phyloP scores from a whole-genome alignment of 2,797 vertebrate genomes.

The Phrynocephalus guinanensis region DNA sequence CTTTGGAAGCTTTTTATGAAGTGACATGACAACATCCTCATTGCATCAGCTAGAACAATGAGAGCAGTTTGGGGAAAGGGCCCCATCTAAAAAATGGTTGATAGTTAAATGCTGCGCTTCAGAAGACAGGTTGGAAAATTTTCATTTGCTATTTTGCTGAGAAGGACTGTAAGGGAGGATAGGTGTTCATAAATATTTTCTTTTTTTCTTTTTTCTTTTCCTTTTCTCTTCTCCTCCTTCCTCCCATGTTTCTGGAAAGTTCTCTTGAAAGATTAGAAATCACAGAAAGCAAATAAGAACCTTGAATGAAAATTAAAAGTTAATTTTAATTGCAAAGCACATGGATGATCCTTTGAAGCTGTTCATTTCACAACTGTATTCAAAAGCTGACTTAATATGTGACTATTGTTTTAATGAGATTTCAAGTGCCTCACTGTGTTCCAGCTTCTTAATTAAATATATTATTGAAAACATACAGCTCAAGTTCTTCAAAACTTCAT shows the following conservation, averaged over 20 bases:
- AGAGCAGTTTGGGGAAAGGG: constrained; percentile 42
- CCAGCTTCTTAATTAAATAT: constrained; percentile 85
- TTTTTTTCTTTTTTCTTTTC: constrained; percentile 44
- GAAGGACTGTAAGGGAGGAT: constrained; percentile 49
- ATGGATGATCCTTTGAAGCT: constrained; percentile 80
- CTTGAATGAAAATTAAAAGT: constrained; percentile 84
- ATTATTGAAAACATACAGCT: constrained; percentile 72
- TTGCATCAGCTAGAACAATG: constrained; percentile 37
- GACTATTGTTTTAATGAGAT: constrained; percentile 82
- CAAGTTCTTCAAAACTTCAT: constrained; percentile 84
- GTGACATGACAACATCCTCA: constrained; percentile 18
- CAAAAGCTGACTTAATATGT: constrained; percentile 78
- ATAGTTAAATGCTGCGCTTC: neutral
- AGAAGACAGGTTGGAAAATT: constrained; percentile 46
- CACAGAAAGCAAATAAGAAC: constrained; percentile 78
- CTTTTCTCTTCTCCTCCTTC: neutral
- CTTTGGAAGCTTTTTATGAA: neutral
- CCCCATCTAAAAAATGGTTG: constrained; percentile 4
- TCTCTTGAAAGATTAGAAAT: constrained; percentile 68
- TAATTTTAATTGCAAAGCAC: constrained; percentile 71
- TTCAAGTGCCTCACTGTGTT: constrained; percentile 79
- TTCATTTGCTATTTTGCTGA: constrained; percentile 38
- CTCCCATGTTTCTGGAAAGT: constrained; percentile 66
- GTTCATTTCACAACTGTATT: constrained; percentile 75
- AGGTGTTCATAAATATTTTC: constrained; percentile 7